Evolutionary conservation across 2,888 invertebrate genomes (phyloP), one percentile per base, ranked within the genome.

Genomic region (Empis livida): DNA sequence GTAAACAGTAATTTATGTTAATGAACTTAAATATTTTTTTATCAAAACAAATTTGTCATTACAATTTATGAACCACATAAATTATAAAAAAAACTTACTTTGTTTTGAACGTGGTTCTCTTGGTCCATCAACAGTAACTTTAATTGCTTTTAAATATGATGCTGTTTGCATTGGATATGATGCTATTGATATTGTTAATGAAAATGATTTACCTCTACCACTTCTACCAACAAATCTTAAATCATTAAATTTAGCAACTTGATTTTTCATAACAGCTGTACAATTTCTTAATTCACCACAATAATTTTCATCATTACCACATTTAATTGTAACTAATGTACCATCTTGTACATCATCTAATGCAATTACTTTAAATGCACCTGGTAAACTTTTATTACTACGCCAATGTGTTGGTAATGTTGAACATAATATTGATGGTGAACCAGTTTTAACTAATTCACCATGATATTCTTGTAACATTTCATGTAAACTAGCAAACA

Each of bases 81-180:
- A 30, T 20, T 30, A 27, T 40, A 32, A 9, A 5, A 39, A 23
- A 46, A 44, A 83, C 92, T 88, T 79, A 94, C 94, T 90, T 75
- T 91, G 89, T 72, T 94, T 95, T 56, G 92, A 92, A 71, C 96
- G 76, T 14, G 97, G 96, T 73, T 97, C 96, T 60, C 99, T 74
- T 1, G 99, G 99, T 59, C 99, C 99, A 64, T 99, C 99, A 31
- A 99, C 99, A 17, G 99, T 99, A 48, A 99, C 96, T 77, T 99
- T 99, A 69, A 99, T 99, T 46, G 96, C 96, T 67, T 96, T 96
- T 59, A 75, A 82, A 69, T 96, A 97, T 5, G 91, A 87, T 44
- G 95, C 91, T 27, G 95, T 82, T 74, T 96, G 95, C 54, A 78
- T 63, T 10, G 80, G 80, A 55, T 79, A 76, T 5, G 85, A 64